Conservation (phyloP, 1,140 invertebrate genomes). For the Brachystomella parvula region DNA sequence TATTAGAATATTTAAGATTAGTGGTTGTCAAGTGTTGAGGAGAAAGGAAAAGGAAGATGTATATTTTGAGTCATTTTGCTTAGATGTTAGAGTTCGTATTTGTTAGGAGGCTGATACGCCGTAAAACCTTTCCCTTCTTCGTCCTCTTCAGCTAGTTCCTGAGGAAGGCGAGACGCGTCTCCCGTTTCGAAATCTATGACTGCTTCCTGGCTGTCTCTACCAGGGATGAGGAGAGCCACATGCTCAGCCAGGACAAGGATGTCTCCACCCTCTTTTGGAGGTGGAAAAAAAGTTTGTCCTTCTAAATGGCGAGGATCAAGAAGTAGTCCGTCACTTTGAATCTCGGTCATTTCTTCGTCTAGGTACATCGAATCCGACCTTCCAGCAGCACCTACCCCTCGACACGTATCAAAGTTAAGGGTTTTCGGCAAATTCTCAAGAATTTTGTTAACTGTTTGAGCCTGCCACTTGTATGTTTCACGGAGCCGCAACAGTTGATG, state of each 20-base stretch:
- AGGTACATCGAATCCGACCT: constrained; percentile 66
- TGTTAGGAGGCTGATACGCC: too few species aligned
- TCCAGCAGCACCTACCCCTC: constrained; percentile 69
- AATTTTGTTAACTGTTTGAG: constrained; percentile 87
- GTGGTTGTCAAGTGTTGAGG: too few species aligned
- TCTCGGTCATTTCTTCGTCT: constrained; percentile 41
- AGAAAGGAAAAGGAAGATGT: too few species aligned
- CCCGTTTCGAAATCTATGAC: not conserved
- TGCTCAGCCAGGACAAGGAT: not conserved
- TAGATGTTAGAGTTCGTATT: too few species aligned
- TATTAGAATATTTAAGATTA: too few species aligned
- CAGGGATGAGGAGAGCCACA: not conserved
- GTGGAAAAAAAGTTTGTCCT: not conserved
- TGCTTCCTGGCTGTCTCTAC: constrained; percentile 16
- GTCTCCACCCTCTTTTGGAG: not conserved
- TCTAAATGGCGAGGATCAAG: constrained; percentile 40
- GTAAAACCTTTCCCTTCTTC: too few species aligned
- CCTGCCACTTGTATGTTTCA: constrained; percentile 90
- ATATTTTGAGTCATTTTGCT: too few species aligned
- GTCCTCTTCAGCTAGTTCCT: too few species aligned
- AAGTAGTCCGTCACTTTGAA: constrained; percentile 44
- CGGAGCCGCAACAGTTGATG: constrained; percentile 78
- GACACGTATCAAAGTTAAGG: constrained; percentile 84
- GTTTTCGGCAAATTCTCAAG: constrained; percentile 80
- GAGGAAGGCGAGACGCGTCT: not conserved